Conservation (phyloP, 2,113 vertebrate species). For the Vulpes vulpes region DNA sequence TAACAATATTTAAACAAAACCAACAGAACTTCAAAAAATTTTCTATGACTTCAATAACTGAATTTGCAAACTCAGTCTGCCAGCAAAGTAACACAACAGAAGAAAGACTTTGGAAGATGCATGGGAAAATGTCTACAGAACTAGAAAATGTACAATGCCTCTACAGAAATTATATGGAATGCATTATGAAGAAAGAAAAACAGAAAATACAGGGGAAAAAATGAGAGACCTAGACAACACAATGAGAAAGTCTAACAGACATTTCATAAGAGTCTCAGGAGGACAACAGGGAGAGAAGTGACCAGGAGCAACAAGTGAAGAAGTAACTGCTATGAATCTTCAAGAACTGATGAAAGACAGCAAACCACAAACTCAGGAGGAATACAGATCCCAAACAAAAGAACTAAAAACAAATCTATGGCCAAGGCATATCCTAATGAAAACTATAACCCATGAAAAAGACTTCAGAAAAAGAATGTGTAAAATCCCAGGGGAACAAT, state of each 20-base stretch:
- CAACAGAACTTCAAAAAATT: background rate
- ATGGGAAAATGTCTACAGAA: background rate
- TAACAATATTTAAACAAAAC: constrained; percentile 47
- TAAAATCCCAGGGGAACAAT: background rate
- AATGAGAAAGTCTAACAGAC: background rate
- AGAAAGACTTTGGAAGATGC: constrained; percentile 2
- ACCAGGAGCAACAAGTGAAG: background rate
- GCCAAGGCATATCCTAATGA: background rate
- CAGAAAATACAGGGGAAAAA: background rate
- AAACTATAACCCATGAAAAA: background rate
- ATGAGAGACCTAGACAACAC: background rate
- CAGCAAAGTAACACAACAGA: constrained; percentile 26
- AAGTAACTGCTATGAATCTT: background rate
- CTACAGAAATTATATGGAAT: background rate
- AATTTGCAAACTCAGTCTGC: constrained; percentile 46
- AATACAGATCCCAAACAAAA: constrained; percentile 20
- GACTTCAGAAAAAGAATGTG: background rate
- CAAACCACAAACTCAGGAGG: constrained; percentile 23
- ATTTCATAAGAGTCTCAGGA: background rate
- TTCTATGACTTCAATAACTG: background rate
- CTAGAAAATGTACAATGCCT: background rate
- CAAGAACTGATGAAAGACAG: background rate
- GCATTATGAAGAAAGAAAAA: background rate
- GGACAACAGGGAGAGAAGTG: background rate
- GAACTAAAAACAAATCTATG: background rate